Percentiles rank a stretch among this genome's conserved stretches.
Evolutionary conservation across 1,140 invertebrate genomes (phyloP).

Genomic region (Drosophila setifemur): DNA sequence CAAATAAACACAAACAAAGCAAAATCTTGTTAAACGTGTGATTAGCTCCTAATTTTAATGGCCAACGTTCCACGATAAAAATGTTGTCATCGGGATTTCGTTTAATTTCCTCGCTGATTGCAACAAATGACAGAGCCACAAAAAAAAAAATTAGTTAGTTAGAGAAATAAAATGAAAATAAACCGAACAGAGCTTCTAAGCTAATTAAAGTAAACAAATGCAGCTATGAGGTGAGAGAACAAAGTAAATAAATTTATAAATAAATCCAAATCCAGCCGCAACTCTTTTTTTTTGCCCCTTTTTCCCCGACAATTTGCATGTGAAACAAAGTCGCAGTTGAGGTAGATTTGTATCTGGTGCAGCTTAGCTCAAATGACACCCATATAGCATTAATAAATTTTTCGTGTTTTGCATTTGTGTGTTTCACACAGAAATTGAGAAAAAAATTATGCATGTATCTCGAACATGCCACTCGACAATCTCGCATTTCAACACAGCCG

Average conservation of each 20-base stretch:
- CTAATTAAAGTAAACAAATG: constrained; percentile 60
- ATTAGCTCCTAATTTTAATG: constrained; percentile 60
- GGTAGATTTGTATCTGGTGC: constrained; percentile 49
- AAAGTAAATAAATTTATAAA: constrained; percentile 20
- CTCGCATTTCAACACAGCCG: constrained; percentile 47
- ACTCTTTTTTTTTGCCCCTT: constrained; percentile 15
- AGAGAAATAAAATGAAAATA: constrained; percentile 20
- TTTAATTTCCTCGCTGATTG: constrained; percentile 72
- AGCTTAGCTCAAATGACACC: constrained; percentile 50
- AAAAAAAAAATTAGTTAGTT: constrained; percentile 52
- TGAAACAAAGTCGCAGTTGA: constrained; percentile 52
- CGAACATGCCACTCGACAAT: constrained; percentile 35
- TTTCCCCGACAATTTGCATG: constrained; percentile 61
- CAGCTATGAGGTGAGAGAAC: constrained; percentile 29
- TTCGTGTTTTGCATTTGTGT: constrained; percentile 38
- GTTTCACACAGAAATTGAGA: constrained; percentile 12
- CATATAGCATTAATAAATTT: constrained; percentile 59
- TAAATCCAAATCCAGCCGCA: constrained; percentile 69
- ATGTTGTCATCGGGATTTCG: constrained; percentile 32
- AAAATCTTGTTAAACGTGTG: constrained; percentile 48
- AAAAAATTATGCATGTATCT: constrained; percentile 62
- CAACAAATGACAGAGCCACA: constrained; percentile 62
- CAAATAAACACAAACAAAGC: constrained; percentile 30
- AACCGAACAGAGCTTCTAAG: constrained; percentile 40
- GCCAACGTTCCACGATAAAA: constrained; percentile 32